Conservation (phyloP, 2,113 vertebrate genomes). For the Peromyscus leucopus region DNA sequence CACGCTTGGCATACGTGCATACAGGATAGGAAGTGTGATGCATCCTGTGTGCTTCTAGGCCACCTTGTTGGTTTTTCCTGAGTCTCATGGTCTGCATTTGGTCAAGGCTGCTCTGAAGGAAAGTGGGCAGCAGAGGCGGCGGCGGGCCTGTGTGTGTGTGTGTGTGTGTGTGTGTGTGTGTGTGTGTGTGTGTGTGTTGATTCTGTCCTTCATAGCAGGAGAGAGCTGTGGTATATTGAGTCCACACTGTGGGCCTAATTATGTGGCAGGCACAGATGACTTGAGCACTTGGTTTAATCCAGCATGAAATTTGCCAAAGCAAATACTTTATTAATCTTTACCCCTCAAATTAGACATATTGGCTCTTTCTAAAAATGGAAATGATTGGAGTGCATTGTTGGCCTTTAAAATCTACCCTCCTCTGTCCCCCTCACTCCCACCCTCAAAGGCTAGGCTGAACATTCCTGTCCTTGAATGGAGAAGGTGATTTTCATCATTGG, state of each 20-base stretch:
- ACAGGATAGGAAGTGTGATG: background rate
- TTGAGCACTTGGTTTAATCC: slow-evolving; percentile 69
- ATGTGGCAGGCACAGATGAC: slow-evolving; percentile 60
- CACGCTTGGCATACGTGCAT: background rate
- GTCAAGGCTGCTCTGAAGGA: background rate
- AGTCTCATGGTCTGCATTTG: background rate
- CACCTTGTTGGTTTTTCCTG: background rate
- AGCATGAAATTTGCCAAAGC: slow-evolving; percentile 71
- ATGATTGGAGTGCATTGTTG: slow-evolving; percentile 58
- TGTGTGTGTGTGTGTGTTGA: background rate
- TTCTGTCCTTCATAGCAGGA: background rate
- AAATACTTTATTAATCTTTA: slow-evolving; percentile 79
- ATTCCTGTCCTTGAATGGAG: slow-evolving; percentile 74
- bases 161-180: too few relatives aligned
- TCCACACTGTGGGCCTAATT: slow-evolving; percentile 63
- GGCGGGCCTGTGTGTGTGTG: too few relatives aligned
- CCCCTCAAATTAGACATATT: slow-evolving; percentile 57
- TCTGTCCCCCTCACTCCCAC: background rate
- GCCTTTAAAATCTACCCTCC: background rate
- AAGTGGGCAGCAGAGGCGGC: background rate
- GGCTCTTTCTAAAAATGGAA: slow-evolving; percentile 76
- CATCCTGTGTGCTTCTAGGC: background rate
- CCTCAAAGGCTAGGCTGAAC: background rate
- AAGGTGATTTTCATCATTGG: slow-evolving; percentile 48
- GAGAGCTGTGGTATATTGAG: slow-evolving; percentile 59